Conservation (phyloP, 2,797 vertebrate genomes). For the Triplophysa yarkandensis region DNA sequence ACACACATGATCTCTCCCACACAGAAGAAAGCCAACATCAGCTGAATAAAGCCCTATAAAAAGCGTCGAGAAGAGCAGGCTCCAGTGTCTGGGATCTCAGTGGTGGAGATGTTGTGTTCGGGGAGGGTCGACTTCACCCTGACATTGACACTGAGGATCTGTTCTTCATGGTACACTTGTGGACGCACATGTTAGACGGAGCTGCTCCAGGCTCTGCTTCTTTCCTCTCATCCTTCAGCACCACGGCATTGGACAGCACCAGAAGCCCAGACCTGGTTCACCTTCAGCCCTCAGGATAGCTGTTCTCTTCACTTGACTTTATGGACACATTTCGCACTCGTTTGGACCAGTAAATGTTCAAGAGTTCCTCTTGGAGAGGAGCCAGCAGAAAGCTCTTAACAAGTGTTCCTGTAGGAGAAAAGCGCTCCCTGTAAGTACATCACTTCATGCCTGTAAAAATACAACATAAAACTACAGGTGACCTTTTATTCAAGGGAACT, state of each 20-base stretch:
- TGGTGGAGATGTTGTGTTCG: conserved; percentile 80
- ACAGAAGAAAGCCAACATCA: conserved; percentile 44
- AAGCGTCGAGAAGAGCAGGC: conserved; percentile 77
- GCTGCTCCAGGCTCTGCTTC: conserved; percentile 67
- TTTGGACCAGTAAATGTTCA: conserved; percentile 58
- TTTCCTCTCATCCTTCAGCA: conserved; percentile 77
- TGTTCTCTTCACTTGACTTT: conserved; percentile 53
- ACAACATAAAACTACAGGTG: no score
- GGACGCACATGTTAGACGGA: conserved; percentile 75
- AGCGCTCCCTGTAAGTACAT: conserved; percentile 49
- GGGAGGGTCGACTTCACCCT: conserved; percentile 81
- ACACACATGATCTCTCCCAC: conserved; percentile 22
- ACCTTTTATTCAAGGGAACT: no score
- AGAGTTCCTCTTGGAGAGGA: conserved; percentile 67
- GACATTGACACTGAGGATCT: conserved; percentile 79
- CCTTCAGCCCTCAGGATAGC: conserved; percentile 66
- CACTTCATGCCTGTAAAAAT: no score
- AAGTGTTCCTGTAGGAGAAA: conserved; percentile 53
- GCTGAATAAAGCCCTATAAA: conserved; percentile 72
- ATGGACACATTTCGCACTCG: conserved; percentile 68
- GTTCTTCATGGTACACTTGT: conserved; percentile 76
- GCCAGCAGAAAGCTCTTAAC: conserved; percentile 54
- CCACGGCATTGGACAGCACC: conserved; percentile 79
- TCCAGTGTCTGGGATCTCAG: conserved; percentile 77
- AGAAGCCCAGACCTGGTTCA: conserved; percentile 63